Percentiles rank a stretch among this genome's conserved stretches.
phyloP scores from a whole-genome alignment of 2,113 vertebrate genomes.

The Corvus cornix region DNA sequence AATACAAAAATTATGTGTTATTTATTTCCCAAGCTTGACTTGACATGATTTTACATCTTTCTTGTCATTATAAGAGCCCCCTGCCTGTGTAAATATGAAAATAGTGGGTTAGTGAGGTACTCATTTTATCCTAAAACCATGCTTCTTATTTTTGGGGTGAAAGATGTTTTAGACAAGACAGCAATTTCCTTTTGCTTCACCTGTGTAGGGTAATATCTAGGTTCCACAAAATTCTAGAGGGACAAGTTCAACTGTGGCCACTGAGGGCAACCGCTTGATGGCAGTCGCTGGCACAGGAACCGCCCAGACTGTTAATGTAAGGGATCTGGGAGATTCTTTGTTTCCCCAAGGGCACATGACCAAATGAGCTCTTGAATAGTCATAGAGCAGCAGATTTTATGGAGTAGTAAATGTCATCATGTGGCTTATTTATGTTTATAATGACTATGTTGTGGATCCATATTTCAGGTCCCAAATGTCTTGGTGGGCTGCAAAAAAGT shows the following conservation, averaged over 20 bases:
- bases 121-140: not conserved
- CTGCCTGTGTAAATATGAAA: not conserved
- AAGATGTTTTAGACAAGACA: not conserved
- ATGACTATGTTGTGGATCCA: not conserved
- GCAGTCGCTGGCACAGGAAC: not conserved
- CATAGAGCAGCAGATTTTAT: not conserved
- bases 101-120: not conserved
- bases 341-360: not conserved
- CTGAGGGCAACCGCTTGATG: not conserved
- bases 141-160: not conserved
- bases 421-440: not conserved
- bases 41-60: not conserved
- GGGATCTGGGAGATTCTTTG: not conserved
- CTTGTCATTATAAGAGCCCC: not conserved
- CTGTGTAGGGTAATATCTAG: not conserved
- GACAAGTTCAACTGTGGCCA: not conserved
- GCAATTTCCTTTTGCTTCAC: not conserved
- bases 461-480: not conserved
- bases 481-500: not conserved
- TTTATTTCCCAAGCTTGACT: conserved; percentile 37
- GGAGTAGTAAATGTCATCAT: not conserved
- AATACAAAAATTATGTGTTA: conserved; percentile 14
- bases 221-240: not conserved
- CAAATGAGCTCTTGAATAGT: not conserved
- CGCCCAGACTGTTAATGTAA: not conserved